Base-by-base conservation (phyloP, 1,140 invertebrate species). In the Diuraphis noxia region DNA sequence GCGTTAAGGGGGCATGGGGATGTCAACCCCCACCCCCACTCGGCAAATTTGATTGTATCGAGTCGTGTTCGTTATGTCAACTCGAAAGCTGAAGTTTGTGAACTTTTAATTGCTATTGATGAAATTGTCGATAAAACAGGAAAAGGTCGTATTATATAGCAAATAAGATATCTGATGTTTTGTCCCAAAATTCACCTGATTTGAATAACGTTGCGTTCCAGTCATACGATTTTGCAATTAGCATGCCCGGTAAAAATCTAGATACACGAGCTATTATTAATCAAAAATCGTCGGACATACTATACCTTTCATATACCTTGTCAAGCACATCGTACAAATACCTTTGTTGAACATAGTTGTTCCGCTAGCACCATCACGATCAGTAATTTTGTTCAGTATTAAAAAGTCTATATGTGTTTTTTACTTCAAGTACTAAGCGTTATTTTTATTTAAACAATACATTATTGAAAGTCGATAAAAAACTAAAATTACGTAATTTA, bases 251-350 rank as follows among this genome's bases (percentile, higher is more conserved):
- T 34, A n/a, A 82, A 43, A 46, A 46, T 23, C 25, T 81, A 10
- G 90, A 79, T 46, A 43, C 88, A 30, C 72, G 81, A 38, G 36
- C n/a, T n/a, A 46, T 82, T 30, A 10, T 91, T n/a, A n/a, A 46
- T 82, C 90, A 49, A 79, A 82, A 30, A 43, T 82, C 30, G 72
- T 91, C 30, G 79, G 90, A n/a, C 72, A 49, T 41, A 82, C 25
- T 25, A 79, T 91, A 36, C 90, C 90, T 17, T 91, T 43, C 46
- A n/a, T n/a, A 82, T 91, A 52, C 90, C 90, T 19, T 91, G 90
- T 91, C 90, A 91, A 82, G 72, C 43, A 30, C 90, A 91, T 82
- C 38, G 90, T 43, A 81, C 36, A 91, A 91, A 84, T 52, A 91
- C 90, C 34, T 40, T 38, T 46, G n/a, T 84, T 46, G 90, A 91